Evolutionary conservation across 2,113 vertebrate genomes (phyloP).

Genomic region (Corydoras maculifer): DNA sequence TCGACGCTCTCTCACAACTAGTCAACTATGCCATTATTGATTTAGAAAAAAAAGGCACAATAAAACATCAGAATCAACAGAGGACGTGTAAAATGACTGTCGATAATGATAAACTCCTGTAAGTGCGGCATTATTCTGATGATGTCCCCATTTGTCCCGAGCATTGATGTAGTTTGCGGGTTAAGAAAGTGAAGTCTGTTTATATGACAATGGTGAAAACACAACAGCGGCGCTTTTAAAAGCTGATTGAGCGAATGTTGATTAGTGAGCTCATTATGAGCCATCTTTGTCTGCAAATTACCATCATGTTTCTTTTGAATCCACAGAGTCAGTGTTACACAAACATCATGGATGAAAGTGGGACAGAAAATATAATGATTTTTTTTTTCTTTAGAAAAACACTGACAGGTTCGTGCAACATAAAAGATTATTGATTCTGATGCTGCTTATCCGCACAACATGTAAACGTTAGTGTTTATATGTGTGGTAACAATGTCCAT

Average conservation of each 20-base stretch:
- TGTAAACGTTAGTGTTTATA: not conserved
- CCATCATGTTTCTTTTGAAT: constrained; percentile 19
- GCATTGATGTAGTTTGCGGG: constrained; percentile 7
- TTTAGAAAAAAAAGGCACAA: constrained; percentile 49
- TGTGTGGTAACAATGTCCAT: not conserved
- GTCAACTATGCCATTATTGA: constrained; percentile 40
- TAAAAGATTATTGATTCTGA: constrained; percentile 9
- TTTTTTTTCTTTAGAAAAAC: not conserved
- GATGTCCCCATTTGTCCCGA: constrained; percentile 7
- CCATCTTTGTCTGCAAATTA: constrained; percentile 8
- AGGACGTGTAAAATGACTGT: constrained; percentile 50
- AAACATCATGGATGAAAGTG: constrained; percentile 13
- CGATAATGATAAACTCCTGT: constrained; percentile 47
- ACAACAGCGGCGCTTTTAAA: constrained; percentile 16
- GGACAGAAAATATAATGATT: constrained; percentile 9
- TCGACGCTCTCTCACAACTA: constrained; percentile 48
- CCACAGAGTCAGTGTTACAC: not conserved
- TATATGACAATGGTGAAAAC: constrained; percentile 30
- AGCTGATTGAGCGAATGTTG: constrained; percentile 26
- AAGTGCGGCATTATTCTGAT: constrained; percentile 32
- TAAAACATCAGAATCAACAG: constrained; percentile 49
- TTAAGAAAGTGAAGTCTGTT: constrained; percentile 46
- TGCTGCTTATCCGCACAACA: constrained; percentile 10
- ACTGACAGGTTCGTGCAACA: not conserved
- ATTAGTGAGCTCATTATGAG: constrained; percentile 27